Percentiles rank a stretch among this genome's conserved stretches.
Evolutionary conservation across 2,888 invertebrate species (phyloP).

Genomic region (Cryptops parisi): DNA sequence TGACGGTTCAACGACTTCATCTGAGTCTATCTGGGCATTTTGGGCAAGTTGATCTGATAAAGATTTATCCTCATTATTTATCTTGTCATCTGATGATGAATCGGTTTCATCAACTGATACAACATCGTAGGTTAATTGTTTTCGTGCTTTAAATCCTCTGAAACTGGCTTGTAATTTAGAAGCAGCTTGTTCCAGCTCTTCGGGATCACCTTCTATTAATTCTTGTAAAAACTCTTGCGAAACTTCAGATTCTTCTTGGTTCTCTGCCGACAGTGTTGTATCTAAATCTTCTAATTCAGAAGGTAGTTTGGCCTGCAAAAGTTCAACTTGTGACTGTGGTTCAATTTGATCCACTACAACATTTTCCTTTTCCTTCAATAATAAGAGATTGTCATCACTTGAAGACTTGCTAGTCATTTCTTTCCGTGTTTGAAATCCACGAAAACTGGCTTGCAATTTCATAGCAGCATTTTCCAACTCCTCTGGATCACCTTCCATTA

Average conservation of each 20-base stretch:
- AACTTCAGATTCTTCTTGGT: neutral
- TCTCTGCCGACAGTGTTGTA: neutral
- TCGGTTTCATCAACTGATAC: too few relatives aligned
- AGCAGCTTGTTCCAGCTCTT: conserved; percentile 5
- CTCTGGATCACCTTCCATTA: conserved; percentile 4
- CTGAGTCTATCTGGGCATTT: too few relatives aligned
- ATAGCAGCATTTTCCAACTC: conserved; percentile 3
- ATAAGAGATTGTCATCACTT: too few relatives aligned
- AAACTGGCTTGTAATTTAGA: conserved; percentile 8
- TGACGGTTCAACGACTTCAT: too few relatives aligned
- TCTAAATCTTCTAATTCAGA: neutral
- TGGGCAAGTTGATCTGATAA: too few relatives aligned
- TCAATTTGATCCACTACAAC: neutral
- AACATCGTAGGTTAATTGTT: conserved; percentile 1
- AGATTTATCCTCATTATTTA: too few relatives aligned
- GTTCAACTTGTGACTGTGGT: neutral
- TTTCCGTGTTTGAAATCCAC: conserved; percentile 8
- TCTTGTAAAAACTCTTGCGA: neutral
- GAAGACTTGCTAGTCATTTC: neutral
- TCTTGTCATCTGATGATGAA: too few relatives aligned
- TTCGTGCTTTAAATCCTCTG: conserved; percentile 8
- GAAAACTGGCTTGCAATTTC: conserved; percentile 5
- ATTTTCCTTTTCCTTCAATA: too few relatives aligned
- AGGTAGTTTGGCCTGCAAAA: too few relatives aligned
- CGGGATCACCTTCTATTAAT: conserved; percentile 5